Conservation (phyloP, 2,797 vertebrate species). For the Balearica regulorum region DNA sequence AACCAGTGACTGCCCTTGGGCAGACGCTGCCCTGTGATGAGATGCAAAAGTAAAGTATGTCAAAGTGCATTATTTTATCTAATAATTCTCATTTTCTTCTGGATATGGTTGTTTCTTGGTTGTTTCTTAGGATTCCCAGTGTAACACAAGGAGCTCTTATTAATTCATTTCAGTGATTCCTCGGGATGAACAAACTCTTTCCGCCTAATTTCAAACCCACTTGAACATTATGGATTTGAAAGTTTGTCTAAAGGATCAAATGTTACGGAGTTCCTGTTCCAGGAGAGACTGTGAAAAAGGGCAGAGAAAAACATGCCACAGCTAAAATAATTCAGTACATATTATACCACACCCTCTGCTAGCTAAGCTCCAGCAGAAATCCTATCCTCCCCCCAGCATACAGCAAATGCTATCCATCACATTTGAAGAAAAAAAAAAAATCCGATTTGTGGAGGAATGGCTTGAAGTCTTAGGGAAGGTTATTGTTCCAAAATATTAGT, state of each 20-base stretch:
- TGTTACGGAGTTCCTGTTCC: background rate
- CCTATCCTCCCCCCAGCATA: background rate
- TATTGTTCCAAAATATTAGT: background rate
- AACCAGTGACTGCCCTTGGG: background rate
- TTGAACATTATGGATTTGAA: background rate
- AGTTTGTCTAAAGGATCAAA: conserved; percentile 24
- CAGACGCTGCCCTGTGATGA: background rate
- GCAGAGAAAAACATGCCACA: background rate
- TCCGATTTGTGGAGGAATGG: background rate
- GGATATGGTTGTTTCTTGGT: background rate
- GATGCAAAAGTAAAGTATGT: background rate
- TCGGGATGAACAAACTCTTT: background rate
- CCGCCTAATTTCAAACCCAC: conserved; percentile 20
- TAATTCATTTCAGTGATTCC: background rate
- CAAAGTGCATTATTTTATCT: background rate
- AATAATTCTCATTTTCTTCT: background rate
- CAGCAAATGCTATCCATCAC: background rate
- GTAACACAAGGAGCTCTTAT: background rate
- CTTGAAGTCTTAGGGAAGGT: background rate
- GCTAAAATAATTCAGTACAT: background rate
- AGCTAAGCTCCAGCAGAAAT: background rate
- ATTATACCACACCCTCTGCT: background rate
- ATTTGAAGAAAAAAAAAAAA: background rate
- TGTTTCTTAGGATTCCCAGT: background rate
- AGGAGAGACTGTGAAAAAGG: background rate